These are phyloP conservation scores for Leptodirus hochenwartii DNA, from an alignment of 2,888 invertebrate species.

Conservation along the genomic window DNA sequence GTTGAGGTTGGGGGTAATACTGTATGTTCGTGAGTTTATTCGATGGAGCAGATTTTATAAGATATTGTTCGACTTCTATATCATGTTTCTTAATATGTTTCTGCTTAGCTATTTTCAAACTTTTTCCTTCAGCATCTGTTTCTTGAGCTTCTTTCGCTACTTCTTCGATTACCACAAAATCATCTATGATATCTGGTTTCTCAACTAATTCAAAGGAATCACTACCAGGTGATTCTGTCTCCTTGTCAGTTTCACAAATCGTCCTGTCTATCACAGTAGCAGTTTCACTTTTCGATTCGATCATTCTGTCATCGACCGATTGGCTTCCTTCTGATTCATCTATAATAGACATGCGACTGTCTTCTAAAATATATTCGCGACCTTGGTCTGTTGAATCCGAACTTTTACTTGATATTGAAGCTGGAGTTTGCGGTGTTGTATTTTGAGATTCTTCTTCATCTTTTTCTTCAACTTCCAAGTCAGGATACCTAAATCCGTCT, in stretches of 20 bases:
- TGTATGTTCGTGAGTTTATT: slow-evolving; percentile 29
- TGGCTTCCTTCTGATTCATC: slow-evolving; percentile 34
- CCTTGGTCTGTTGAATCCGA: slow-evolving; percentile 47
- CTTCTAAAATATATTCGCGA: slow-evolving; percentile 40
- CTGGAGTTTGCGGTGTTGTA: slow-evolving; percentile 39
- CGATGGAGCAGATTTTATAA: slow-evolving; percentile 49
- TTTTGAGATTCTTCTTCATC: slow-evolving; percentile 27
- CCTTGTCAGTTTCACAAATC: slow-evolving; percentile 25
- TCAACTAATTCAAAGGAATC: slow-evolving; percentile 80
- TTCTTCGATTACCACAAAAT: slow-evolving; percentile 76
- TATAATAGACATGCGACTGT: slow-evolving; percentile 31
- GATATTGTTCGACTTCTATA: slow-evolving; percentile 51
- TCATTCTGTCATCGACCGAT: slow-evolving; percentile 21
- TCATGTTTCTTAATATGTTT: slow-evolving; percentile 42
- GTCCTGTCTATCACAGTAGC: slow-evolving; percentile 41
- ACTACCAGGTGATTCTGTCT: slow-evolving; percentile 52
- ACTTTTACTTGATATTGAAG: slow-evolving; percentile 43
- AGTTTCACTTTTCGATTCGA: slow-evolving; percentile 30
- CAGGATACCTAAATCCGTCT: slow-evolving; percentile 29
- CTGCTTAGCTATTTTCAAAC: slow-evolving; percentile 41
- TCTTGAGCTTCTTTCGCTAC: slow-evolving; percentile 75
- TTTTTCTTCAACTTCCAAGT: slow-evolving; percentile 28
- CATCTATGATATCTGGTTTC: slow-evolving; percentile 71
- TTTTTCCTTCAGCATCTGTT: slow-evolving; percentile 66
- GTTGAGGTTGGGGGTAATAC: slow-evolving; percentile 30